Evolutionary conservation across 2,888 invertebrate species (phyloP), one percentile per base, ranked within the genome.

Genomic region (Tachina lurida): DNA sequence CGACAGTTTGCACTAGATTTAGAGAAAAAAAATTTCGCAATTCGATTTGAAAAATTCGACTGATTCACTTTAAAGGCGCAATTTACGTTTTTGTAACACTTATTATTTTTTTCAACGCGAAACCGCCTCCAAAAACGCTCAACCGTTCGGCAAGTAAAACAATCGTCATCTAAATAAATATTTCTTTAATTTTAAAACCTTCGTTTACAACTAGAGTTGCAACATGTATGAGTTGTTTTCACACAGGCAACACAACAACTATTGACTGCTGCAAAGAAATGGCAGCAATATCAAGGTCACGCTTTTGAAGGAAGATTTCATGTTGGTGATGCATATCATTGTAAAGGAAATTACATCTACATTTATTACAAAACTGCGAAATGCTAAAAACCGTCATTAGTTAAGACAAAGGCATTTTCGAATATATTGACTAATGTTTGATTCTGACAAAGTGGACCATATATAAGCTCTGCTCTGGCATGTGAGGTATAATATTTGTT

Each of bases 221-320:
- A 76, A 81, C 70, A n/a, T 54, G 81, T 82, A 75, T 81, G 70
- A 65, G 82, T 76, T 82, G 82, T 43, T 41, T 31, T 76, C 70
- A 54, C 47, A 54, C 68, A 22, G 31, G 54, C 12, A n/a, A 13
- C 56, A 49, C 45, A 63, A 45, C n/a, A 63, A 10, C 31, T 63
- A 49, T n/a, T 31, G 31, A 31, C 31, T 54, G 54, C 10, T 63
- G 45, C 3, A 54, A 65, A 45, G 17, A 63, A 73, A 10, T 41
- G 12, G 15, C 22, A 7, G 15, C 74, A 80, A 74, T 60, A 80
- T 58, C 81, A 82, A 82, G 81, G 75, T 76, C 81, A 82, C 62
- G 15, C 1, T 60, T 54, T 43, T 78, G 10, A 12, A 17, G 56
- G 52, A 43, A 15, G n/a, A 8, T 49, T 49, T 49, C 1, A 8